Evolutionary conservation across 2,797 vertebrate genomes (phyloP), one percentile per base, ranked within the genome.

Genomic region (Hyperoplus lanceolatus): DNA sequence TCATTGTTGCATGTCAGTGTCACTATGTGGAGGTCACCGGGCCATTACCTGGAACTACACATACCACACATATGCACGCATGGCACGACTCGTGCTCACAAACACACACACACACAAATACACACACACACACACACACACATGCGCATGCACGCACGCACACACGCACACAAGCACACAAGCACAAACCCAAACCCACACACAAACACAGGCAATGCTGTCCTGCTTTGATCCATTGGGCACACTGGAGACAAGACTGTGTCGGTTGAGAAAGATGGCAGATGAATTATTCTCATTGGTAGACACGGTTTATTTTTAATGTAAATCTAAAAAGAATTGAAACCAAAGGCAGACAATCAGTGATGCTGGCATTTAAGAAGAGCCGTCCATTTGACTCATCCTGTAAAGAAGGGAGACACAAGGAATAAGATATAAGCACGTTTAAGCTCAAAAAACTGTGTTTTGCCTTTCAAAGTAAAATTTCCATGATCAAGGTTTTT

Each of bases 1-100:
- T 93, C 90, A 90, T 87, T 86, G 71, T 83, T 89, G 82, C 87
- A 92, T 73, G 71, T 90, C 87, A 87, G 73, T 89, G 91, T 93
- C 87, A 84, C 85, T 75, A 82, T 89, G 83, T 64, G 70, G 82
- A 79, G 92, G 92, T 93, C 91, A 91, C 65, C 1, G 4, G 89
- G 87, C 86, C 82, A 88, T 78, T 87, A 87, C 78, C 72, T 83
- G 76, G 72, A 76, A 79, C 79, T 59, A 64, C 68, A 84, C 66
- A 77, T 57, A 62, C 49, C 43, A 18, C 65, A 9, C 45, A 57
- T 50, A n/a, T n/a, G 62, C 45, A 18, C 60, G 46, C 46, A 46
- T 49, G n/a, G 55, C 58, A 73, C 13, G 62, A 46, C 16, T 53
- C 62, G 77, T 49, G 62, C 50, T 43, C 66, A 54, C 77, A 72